phyloP scores from a whole-genome alignment of 2,113 vertebrate species.

The Oryzias curvinotus region DNA sequence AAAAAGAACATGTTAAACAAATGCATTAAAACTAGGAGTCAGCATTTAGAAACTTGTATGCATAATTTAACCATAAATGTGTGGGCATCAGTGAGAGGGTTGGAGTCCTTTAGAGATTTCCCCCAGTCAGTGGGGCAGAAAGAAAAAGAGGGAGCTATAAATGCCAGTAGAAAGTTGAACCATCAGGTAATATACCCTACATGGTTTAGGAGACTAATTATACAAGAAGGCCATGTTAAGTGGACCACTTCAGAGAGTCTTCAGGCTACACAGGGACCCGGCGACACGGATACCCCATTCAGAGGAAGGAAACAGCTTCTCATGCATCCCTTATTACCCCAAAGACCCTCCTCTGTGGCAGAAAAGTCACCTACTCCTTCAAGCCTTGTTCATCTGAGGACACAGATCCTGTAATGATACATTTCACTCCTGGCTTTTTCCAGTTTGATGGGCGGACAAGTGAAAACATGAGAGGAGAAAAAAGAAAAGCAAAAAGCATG shows the following conservation, averaged over 20 bases:
- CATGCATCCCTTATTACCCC: constrained; percentile 84
- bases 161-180: constrained; percentile 45
- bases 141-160: constrained; percentile 34
- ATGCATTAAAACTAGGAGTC: constrained; percentile 1
- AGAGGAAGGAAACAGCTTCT: constrained; percentile 76
- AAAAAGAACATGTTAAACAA: not conserved
- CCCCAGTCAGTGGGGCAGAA: not conserved
- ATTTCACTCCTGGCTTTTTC: constrained; percentile 80
- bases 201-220: constrained; percentile 79
- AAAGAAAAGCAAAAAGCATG: constrained; percentile 56
- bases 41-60: not conserved
- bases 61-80: not conserved
- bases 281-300: constrained; percentile 69
- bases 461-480: constrained; percentile 38
- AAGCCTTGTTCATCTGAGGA: constrained; percentile 70
- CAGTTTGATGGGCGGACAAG: constrained; percentile 66
- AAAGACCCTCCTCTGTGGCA: constrained; percentile 69
- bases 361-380: constrained; percentile 79
- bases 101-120: not conserved
- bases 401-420: constrained; percentile 81
- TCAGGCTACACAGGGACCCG: constrained; percentile 67
- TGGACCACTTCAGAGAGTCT: constrained; percentile 71
- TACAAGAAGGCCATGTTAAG: constrained; percentile 73
- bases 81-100: not conserved
- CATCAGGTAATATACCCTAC: constrained; percentile 59